These are phyloP conservation scores for Abrostola triplasia DNA, from an alignment of 2,888 invertebrate species.

Conservation along the genomic window DNA sequence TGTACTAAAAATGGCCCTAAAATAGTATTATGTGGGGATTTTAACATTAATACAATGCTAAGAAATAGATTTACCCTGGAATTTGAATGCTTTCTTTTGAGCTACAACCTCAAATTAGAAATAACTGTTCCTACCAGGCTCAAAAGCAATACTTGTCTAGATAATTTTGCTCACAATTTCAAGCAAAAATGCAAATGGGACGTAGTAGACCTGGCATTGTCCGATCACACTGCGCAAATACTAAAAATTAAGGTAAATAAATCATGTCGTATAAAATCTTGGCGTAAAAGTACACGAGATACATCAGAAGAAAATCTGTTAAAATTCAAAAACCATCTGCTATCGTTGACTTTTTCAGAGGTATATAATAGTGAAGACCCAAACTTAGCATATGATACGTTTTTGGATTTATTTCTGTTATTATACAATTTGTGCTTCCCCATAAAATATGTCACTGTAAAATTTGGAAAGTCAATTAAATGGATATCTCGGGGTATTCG, in stretches of 20 bases:
- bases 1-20: too few relatives aligned
- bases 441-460: background rate
- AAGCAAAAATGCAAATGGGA: background rate
- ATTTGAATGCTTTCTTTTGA: background rate
- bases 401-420: background rate
- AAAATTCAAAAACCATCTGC: background rate
- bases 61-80: background rate
- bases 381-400: background rate
- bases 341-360: background rate
- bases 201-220: background rate
- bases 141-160: background rate
- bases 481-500: slow-evolving; percentile 5
- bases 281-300: background rate
- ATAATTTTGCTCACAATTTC: slow-evolving; percentile 5
- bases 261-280: background rate
- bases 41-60: background rate
- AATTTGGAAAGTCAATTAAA: background rate
- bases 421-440: slow-evolving; percentile 10
- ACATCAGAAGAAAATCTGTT: background rate
- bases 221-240: slow-evolving; percentile 6
- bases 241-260: background rate
- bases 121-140: too few relatives aligned
- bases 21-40: background rate
- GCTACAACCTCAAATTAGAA: too few relatives aligned
- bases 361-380: background rate